These are phyloP conservation scores for Strigamia crassipes DNA, from an alignment of 2,888 invertebrate genomes.

Conservation along the genomic window DNA sequence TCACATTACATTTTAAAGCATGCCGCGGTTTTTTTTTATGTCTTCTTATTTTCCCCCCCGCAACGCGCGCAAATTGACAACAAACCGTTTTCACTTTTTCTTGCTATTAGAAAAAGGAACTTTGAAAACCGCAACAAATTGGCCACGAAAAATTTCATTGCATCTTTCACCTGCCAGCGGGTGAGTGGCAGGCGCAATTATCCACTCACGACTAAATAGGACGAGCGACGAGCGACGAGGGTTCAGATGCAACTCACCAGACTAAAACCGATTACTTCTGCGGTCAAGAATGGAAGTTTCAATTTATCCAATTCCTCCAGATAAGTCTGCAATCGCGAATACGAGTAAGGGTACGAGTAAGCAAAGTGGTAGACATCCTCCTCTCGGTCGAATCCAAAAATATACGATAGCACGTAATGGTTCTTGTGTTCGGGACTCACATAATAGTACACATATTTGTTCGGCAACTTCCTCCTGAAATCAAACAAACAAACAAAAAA, in stretches of 20 bases:
- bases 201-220: slow-evolving; percentile 27
- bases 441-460: slow-evolving; percentile 88
- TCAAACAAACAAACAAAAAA: slow-evolving; percentile 17
- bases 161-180: slow-evolving; percentile 22
- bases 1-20: background rate
- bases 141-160: slow-evolving; percentile 26
- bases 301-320: slow-evolving; percentile 70
- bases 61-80: background rate
- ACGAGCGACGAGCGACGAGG: too few species aligned
- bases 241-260: slow-evolving; percentile 10
- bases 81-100: background rate
- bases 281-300: slow-evolving; percentile 23
- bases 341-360: slow-evolving; percentile 93
- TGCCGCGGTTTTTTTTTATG: too few species aligned
- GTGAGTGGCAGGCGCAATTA: slow-evolving; percentile 32
- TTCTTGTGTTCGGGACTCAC: slow-evolving; percentile 84
- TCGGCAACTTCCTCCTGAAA: slow-evolving; percentile 74
- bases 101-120: background rate
- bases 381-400: slow-evolving; percentile 92
- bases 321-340: slow-evolving; percentile 84
- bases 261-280: slow-evolving; percentile 10
- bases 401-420: slow-evolving; percentile 89
- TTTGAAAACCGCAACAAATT: slow-evolving; percentile 18
- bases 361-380: slow-evolving; percentile 95
- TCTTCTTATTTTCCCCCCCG: background rate